These are phyloP conservation scores for Phaedon cochleariae DNA, from an alignment of 2,888 invertebrate genomes.

Conservation along the genomic window DNA sequence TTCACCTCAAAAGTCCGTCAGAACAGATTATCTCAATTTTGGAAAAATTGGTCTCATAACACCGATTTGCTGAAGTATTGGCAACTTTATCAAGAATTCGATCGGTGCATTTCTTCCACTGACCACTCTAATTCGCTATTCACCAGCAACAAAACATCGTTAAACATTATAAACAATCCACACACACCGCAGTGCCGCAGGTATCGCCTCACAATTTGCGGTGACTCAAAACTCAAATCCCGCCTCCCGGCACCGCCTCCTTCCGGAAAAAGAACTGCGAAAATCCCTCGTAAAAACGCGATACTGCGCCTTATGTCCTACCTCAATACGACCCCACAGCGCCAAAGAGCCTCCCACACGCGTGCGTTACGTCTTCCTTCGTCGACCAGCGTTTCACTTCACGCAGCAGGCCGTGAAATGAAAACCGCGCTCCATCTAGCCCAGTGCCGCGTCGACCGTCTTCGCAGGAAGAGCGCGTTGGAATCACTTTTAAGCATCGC, in stretches of 20 bases:
- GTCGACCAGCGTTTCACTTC: no score
- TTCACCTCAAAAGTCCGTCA: no score
- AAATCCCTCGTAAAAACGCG: conserved; percentile 47
- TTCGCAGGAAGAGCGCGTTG: background rate
- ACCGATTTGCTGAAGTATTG: no score
- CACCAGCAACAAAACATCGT: background rate
- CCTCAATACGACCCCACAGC: conserved; percentile 49
- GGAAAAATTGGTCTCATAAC: no score
- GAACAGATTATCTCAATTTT: no score
- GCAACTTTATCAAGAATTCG: no score
- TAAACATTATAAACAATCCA: background rate
- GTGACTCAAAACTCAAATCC: conserved; percentile 24
- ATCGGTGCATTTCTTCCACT: no score
- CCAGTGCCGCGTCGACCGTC: background rate
- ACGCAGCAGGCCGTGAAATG: no score
- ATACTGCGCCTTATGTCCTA: conserved; percentile 55
- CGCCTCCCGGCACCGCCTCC: conserved; percentile 32
- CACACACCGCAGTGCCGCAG: background rate
- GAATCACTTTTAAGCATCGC: no score
- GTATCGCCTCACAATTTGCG: conserved; percentile 7
- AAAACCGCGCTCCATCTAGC: no score
- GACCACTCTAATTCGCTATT: no score
- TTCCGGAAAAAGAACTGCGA: conserved; percentile 32
- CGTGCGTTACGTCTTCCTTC: background rate
- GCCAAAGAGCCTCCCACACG: background rate